Evolutionary conservation across 2,113 vertebrate species (phyloP).

Genomic region (Anarhynchus alexandrinus): DNA sequence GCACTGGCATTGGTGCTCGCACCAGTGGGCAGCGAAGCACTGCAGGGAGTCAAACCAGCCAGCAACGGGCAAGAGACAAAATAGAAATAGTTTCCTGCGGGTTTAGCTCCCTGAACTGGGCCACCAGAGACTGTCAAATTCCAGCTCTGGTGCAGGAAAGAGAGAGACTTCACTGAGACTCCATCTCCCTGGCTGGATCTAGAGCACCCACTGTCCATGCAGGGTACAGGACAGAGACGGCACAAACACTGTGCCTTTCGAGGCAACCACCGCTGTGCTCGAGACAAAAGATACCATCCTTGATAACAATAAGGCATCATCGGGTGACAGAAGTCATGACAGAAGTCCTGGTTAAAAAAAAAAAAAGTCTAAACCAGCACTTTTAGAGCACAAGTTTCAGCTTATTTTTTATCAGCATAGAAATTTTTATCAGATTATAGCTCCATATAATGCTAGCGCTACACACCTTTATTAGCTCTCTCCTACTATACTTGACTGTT

Average conservation of each 20-base stretch:
- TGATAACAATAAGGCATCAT: background rate
- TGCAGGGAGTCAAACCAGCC: background rate
- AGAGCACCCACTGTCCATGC: background rate
- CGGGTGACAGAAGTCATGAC: background rate
- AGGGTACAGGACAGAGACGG: too few species aligned
- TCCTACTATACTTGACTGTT: background rate
- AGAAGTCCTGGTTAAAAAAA: background rate
- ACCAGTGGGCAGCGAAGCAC: fast-evolving
- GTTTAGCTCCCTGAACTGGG: background rate
- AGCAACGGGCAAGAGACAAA: fast-evolving
- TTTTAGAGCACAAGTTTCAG: background rate
- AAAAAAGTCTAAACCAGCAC: background rate
- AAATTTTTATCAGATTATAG: background rate
- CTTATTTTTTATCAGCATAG: background rate
- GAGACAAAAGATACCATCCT: background rate
- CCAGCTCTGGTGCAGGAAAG: background rate
- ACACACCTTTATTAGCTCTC: background rate
- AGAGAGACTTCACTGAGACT: background rate
- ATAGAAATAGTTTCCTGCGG: background rate
- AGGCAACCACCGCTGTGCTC: background rate
- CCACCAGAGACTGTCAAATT: background rate
- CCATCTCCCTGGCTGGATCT: background rate
- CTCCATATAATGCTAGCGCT: background rate
- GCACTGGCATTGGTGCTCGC: fast-evolving
- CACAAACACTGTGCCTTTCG: fast-evolving